Conservation (phyloP, 2,888 invertebrate species). For the Chironomus riparius region DNA sequence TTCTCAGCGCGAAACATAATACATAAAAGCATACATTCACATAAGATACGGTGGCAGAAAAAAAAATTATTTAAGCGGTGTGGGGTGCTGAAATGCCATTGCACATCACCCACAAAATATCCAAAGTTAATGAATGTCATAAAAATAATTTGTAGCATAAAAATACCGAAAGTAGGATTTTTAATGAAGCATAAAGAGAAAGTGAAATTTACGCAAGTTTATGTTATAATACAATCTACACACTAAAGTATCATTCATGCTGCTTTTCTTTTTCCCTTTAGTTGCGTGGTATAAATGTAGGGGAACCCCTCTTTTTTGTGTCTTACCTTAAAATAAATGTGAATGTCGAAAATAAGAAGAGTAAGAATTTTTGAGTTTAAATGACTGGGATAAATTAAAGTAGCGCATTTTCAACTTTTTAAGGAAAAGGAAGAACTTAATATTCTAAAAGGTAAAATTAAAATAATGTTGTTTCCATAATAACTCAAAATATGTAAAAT, state of each 20-base stretch:
- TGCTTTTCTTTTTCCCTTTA: not conserved
- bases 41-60: not conserved
- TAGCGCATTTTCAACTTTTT: too few species aligned
- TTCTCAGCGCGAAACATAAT: not conserved
- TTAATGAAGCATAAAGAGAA: slow-evolving; percentile 1
- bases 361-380: too few species aligned
- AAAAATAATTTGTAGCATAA: slow-evolving; percentile 17
- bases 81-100: not conserved
- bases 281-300: too few species aligned
- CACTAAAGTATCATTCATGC: not conserved
- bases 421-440: too few species aligned
- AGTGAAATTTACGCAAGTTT: not conserved
- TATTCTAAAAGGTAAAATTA: too few species aligned
- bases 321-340: too few species aligned
- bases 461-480: too few species aligned
- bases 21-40: not conserved
- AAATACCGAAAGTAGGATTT: slow-evolving; percentile 11
- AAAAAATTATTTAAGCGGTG: not conserved
- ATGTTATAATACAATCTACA: not conserved
- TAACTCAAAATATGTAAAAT: too few species aligned
- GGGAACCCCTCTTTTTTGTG: not conserved
- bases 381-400: too few species aligned
- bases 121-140: slow-evolving; percentile 7
- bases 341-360: too few species aligned
- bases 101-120: slow-evolving; percentile 4